Conservation (phyloP, 1,140 invertebrate genomes). For the Drosophila kanapiae region DNA sequence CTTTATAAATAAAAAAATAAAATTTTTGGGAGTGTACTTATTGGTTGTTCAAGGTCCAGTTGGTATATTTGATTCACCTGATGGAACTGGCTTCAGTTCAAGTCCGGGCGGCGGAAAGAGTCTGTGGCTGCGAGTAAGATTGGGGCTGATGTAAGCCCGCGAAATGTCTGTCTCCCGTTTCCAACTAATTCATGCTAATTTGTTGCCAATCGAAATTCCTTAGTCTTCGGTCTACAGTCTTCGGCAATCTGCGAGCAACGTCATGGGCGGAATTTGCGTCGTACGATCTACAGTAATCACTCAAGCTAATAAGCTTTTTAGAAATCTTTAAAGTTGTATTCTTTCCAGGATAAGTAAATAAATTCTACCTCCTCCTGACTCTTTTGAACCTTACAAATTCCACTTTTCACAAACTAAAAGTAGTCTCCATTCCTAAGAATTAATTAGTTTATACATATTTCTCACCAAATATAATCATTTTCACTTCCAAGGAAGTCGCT, state of each 20-base stretch:
- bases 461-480: too few relatives aligned
- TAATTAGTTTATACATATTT: too few relatives aligned
- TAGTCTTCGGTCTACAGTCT: background rate
- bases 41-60: slow-evolving; percentile 6
- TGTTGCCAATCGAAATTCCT: slow-evolving; percentile 25
- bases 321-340: background rate
- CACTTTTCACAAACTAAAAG: too few relatives aligned
- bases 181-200: slow-evolving; percentile 24
- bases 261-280: slow-evolving; percentile 10
- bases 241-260: slow-evolving; percentile 1
- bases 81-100: slow-evolving; percentile 4
- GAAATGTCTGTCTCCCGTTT: background rate
- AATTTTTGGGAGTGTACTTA: slow-evolving; percentile 12
- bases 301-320: background rate
- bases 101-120: slow-evolving; percentile 11
- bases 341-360: background rate
- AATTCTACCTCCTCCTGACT: too few relatives aligned
- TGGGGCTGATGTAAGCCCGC: slow-evolving; percentile 11
- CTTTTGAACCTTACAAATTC: too few relatives aligned
- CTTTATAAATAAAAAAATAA: too few relatives aligned
- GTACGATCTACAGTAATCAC: slow-evolving; percentile 21
- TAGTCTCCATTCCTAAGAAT: too few relatives aligned
- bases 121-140: background rate
- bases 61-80: slow-evolving; percentile 21
- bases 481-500: too few relatives aligned